These are phyloP conservation scores for Bubo bubo DNA, from an alignment of 2,113 vertebrate genomes.

Conservation along the genomic window DNA sequence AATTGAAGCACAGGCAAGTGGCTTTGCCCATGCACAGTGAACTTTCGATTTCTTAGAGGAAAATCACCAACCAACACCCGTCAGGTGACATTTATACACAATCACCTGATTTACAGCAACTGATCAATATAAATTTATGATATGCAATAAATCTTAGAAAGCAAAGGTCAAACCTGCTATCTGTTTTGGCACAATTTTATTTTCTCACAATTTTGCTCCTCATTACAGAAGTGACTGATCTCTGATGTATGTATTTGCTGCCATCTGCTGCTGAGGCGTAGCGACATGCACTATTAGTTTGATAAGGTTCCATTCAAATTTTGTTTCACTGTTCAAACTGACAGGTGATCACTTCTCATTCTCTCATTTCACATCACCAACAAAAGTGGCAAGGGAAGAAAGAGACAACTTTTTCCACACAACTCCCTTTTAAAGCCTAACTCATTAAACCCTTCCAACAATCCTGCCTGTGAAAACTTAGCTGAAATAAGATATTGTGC, in stretches of 20 bases:
- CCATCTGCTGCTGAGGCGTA: slow-evolving; percentile 60
- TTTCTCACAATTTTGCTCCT: background rate
- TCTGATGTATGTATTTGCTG: slow-evolving; percentile 32
- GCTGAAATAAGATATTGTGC: background rate
- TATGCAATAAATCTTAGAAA: background rate
- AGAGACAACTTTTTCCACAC: background rate
- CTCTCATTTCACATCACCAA: background rate
- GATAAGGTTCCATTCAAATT: background rate
- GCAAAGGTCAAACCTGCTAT: background rate
- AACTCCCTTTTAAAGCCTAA: background rate
- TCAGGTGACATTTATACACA: background rate
- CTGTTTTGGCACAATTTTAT: background rate
- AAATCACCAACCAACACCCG: background rate
- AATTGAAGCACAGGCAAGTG: background rate
- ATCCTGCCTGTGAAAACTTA: background rate
- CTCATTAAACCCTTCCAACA: background rate
- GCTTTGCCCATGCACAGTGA: background rate
- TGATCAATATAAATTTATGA: background rate
- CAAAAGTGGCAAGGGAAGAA: background rate
- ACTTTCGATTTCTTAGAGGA: background rate
- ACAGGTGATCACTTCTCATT: background rate
- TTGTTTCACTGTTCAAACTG: background rate
- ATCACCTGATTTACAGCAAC: background rate
- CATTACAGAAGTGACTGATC: background rate
- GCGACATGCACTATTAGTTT: background rate